phyloP scores from a whole-genome alignment of 2,888 invertebrate genomes.

The Lasioglossum lativentre region DNA sequence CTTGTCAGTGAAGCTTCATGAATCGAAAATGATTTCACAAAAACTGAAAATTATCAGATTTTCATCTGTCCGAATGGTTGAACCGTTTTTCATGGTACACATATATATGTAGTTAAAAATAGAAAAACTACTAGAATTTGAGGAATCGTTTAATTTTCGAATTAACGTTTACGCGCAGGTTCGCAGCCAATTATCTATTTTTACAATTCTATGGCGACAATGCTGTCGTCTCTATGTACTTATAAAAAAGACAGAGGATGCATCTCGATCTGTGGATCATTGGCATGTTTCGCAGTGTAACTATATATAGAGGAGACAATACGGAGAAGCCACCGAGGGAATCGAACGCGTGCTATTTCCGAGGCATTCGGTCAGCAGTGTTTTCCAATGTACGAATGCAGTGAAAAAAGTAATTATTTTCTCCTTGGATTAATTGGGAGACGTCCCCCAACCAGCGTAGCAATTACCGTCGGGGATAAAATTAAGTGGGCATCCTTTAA shows the following conservation, averaged over 20 bases:
- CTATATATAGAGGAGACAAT: constrained; percentile 47
- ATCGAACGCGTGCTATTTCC: constrained; percentile 46
- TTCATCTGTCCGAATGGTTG: background rate
- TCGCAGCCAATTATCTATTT: no score
- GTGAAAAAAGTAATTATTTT: constrained; percentile 1
- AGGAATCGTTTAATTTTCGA: background rate
- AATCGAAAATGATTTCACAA: background rate
- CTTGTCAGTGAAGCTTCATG: background rate
- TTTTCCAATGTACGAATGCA: constrained; percentile 2
- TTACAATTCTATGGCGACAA: no score
- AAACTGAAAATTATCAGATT: background rate
- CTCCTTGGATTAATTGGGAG: background rate
- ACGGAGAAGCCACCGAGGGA: constrained; percentile 42
- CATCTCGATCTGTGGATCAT: constrained; percentile 35
- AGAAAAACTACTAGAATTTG: background rate
- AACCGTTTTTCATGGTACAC: background rate
- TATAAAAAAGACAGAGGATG: constrained; percentile 7
- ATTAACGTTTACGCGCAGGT: no score
- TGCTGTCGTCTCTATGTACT: background rate
- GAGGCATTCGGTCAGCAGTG: constrained; percentile 25
- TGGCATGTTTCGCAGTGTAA: constrained; percentile 30
- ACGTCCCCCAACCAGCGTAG: background rate
- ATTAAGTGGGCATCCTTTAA: background rate
- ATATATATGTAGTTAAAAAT: no score
- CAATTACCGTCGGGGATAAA: background rate